Evolutionary conservation across 2,797 vertebrate species (phyloP).

Genomic region (Phalanger gymnotis): DNA sequence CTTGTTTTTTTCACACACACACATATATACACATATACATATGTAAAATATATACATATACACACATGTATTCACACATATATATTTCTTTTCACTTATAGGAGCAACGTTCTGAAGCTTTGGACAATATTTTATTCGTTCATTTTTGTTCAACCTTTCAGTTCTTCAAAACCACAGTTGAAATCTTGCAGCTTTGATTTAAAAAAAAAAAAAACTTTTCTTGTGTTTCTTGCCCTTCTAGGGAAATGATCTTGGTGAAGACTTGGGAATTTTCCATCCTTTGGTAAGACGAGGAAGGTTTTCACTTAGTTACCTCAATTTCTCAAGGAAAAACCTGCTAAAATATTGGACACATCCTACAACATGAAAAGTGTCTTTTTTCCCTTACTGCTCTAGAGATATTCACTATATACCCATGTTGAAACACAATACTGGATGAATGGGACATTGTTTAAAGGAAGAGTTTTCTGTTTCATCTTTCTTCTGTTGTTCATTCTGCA

Average conservation of each 20-base stretch:
- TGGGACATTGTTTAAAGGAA: neutral
- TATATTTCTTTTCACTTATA: slow-evolving; percentile 92
- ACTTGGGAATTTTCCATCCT: slow-evolving; percentile 93
- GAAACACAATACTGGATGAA: slow-evolving; percentile 91
- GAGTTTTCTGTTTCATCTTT: neutral
- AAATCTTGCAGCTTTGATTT: slow-evolving; percentile 97
- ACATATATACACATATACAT: no score
- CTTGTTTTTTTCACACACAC: slow-evolving; percentile 86
- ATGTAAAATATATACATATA: slow-evolving; percentile 84
- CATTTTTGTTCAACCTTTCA: slow-evolving; percentile 36
- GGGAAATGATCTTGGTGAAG: slow-evolving; percentile 95
- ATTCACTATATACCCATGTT: slow-evolving; percentile 87
- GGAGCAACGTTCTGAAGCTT: slow-evolving; percentile 95
- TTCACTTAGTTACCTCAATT: slow-evolving; percentile 97
- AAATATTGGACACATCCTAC: slow-evolving; percentile 98
- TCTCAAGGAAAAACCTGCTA: slow-evolving; percentile 96
- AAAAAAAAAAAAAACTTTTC: slow-evolving; percentile 90
- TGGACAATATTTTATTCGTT: slow-evolving; percentile 94
- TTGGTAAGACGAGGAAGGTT: slow-evolving; percentile 79
- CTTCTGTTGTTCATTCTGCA: neutral
- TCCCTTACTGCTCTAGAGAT: slow-evolving; percentile 78
- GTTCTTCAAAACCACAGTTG: slow-evolving; percentile 92
- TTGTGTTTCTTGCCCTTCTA: slow-evolving; percentile 95
- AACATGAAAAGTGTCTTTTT: slow-evolving; percentile 95
- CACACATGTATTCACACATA: no score